Percentiles rank a stretch among this genome's conserved stretches.
These are phyloP conservation scores for Acanthosoma haemorrhoidale DNA, from an alignment of 2,888 invertebrate genomes.

Conservation along the genomic window DNA sequence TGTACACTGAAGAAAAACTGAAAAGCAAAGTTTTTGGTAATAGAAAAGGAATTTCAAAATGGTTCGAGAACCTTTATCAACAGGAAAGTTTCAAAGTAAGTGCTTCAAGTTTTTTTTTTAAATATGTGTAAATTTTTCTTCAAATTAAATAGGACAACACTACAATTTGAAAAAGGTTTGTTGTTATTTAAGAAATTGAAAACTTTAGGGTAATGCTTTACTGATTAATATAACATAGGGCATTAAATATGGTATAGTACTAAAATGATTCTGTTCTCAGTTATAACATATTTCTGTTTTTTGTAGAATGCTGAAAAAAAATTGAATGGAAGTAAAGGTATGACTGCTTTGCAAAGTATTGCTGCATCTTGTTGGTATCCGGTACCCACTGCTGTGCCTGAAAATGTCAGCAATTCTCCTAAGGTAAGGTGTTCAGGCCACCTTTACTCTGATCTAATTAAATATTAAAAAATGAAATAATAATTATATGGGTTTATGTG, in stretches of 20 bases:
- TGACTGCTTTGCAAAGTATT: conserved; percentile 32
- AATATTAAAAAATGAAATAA: too few relatives aligned
- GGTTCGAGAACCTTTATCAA: conserved; percentile 57
- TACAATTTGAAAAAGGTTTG: too few relatives aligned
- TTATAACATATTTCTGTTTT: neutral
- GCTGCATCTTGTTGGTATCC: conserved; percentile 36
- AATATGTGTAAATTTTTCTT: too few relatives aligned
- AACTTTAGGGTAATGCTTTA: too few relatives aligned
- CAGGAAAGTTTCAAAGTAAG: conserved; percentile 57
- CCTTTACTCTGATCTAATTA: too few relatives aligned
- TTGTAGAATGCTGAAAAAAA: conserved; percentile 31
- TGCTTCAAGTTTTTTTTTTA: too few relatives aligned
- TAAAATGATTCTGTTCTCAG: neutral
- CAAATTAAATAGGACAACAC: too few relatives aligned
- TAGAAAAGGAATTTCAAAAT: conserved; percentile 53
- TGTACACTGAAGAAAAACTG: conserved; percentile 56
- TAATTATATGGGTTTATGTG: too few relatives aligned
- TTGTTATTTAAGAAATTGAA: too few relatives aligned
- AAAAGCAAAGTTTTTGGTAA: conserved; percentile 53
- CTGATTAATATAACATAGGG: too few relatives aligned
- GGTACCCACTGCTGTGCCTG: neutral
- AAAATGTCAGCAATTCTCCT: neutral
- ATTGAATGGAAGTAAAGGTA: conserved; percentile 34
- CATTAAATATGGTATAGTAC: neutral
- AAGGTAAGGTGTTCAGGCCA: too few relatives aligned